A percentile compares a stretch with the other conserved stretches of the same genome.
These are phyloP conservation scores for Dicycla oo DNA, from an alignment of 2,888 invertebrate genomes.

Conservation along the genomic window DNA sequence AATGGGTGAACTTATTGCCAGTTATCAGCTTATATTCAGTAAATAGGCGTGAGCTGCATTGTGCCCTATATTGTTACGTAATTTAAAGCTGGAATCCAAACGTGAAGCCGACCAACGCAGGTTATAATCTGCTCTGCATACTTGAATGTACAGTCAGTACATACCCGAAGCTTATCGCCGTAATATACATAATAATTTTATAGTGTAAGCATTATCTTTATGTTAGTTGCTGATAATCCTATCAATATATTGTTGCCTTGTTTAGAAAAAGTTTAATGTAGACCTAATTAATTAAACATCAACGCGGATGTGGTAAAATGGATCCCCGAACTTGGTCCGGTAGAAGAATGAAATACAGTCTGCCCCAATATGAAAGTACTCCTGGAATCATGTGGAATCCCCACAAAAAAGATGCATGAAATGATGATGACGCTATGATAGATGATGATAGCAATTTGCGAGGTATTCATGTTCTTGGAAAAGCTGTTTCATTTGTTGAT, in stretches of 20 bases:
- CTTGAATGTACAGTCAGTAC: not conserved
- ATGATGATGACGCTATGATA: too few species aligned
- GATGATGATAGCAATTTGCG: not conserved
- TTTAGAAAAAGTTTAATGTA: conserved; percentile 4
- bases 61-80: not conserved
- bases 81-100: conserved; percentile 2
- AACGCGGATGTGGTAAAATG: not conserved
- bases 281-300: conserved; percentile 2
- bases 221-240: conserved; percentile 24
- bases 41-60: not conserved
- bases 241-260: conserved; percentile 2
- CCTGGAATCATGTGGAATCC: not conserved
- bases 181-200: conserved; percentile 22
- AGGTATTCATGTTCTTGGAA: not conserved
- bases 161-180: not conserved
- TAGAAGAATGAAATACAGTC: not conserved
- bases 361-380: not conserved
- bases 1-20: conserved; percentile 7
- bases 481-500: not conserved
- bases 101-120: not conserved
- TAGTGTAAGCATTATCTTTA: conserved; percentile 15
- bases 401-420: not conserved
- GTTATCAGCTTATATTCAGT: conserved; percentile 24
- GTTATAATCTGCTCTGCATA: conserved; percentile 16
- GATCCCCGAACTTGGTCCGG: not conserved